Evolutionary conservation across 1,140 invertebrate genomes (phyloP).

Genomic region (Octopus bimaculoides): DNA sequence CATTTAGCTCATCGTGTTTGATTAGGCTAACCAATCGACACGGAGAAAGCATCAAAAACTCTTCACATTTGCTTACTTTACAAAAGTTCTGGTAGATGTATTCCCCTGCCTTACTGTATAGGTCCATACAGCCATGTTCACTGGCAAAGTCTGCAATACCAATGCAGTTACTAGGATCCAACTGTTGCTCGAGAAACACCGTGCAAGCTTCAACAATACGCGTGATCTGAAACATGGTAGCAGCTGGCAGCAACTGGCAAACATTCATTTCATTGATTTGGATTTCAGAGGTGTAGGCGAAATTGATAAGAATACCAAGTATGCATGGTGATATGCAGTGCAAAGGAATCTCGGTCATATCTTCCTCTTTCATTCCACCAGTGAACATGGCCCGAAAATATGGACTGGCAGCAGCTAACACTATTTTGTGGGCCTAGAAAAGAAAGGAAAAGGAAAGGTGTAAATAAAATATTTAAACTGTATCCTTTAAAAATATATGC

Average conservation of each 20-base stretch:
- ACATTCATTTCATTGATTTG: constrained; percentile 86
- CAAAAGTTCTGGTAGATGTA: constrained; percentile 89
- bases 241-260: constrained; percentile 83
- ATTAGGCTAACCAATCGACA: constrained; percentile 78
- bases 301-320: constrained; percentile 79
- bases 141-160: constrained; percentile 89
- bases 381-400: constrained; percentile 94
- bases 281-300: constrained; percentile 88
- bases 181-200: constrained; percentile 82
- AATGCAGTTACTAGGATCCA: constrained; percentile 90
- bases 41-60: constrained; percentile 79
- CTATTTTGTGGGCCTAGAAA: constrained; percentile 49
- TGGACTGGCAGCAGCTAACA: constrained; percentile 53
- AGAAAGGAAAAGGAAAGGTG: background rate
- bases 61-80: constrained; percentile 85
- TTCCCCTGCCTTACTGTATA: constrained; percentile 81
- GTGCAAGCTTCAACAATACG: constrained; percentile 90
- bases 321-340: constrained; percentile 85
- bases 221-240: constrained; percentile 90
- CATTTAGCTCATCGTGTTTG: constrained; percentile 83
- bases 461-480: too few relatives aligned
- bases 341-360: constrained; percentile 79
- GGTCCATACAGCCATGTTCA: constrained; percentile 80
- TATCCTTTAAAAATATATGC: too few relatives aligned
- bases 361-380: constrained; percentile 84